phyloP scores from a whole-genome alignment of 2,888 invertebrate genomes.

The Lasioglossum malachurum region DNA sequence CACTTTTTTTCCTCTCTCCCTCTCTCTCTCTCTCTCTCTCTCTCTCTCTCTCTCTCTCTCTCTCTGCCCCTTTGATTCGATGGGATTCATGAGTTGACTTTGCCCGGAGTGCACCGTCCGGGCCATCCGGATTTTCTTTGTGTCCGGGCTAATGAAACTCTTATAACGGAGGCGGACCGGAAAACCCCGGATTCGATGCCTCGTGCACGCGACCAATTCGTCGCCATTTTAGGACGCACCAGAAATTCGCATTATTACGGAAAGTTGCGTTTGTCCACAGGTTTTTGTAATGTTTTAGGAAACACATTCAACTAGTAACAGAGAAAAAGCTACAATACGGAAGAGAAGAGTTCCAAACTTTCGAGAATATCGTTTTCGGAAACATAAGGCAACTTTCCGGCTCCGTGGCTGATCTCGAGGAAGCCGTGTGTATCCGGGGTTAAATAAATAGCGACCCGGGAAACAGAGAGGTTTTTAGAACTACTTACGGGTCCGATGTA shows the following conservation, averaged over 20 bases:
- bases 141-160: slow-evolving; percentile 40
- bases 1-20: slow-evolving; percentile 50
- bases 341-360: not conserved
- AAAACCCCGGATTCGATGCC: slow-evolving; percentile 12
- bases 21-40: not conserved
- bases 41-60: slow-evolving; percentile 16
- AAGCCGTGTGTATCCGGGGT: not conserved
- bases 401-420: not conserved
- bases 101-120: slow-evolving; percentile 49
- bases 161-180: slow-evolving; percentile 26
- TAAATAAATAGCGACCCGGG: not conserved
- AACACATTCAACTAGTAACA: not conserved
- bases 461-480: slow-evolving; percentile 12
- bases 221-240: not conserved
- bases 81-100: slow-evolving; percentile 71
- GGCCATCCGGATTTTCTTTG: slow-evolving; percentile 26
- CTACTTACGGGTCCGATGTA: not conserved
- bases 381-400: not conserved
- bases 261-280: not conserved
- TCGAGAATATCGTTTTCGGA: not conserved
- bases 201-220: not conserved
- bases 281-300: not conserved
- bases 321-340: not conserved
- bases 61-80: slow-evolving; percentile 60
- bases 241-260: not conserved